These are phyloP conservation scores for Acrocera orbiculus DNA, from an alignment of 2,888 invertebrate genomes.

Conservation along the genomic window DNA sequence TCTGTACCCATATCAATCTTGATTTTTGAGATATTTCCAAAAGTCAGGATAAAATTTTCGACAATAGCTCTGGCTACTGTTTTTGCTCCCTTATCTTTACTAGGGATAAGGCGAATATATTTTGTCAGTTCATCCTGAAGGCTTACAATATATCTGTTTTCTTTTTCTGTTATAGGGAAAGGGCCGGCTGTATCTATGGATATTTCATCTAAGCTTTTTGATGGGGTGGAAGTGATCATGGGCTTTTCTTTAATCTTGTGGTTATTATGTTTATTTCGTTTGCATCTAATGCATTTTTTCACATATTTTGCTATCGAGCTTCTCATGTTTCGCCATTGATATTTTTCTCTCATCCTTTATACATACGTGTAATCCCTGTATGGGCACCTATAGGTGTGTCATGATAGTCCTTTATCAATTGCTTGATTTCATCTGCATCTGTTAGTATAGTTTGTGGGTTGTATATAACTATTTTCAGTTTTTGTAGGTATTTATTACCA, in stretches of 20 bases:
- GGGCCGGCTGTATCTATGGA: constrained; percentile 3
- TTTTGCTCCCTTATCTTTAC: neutral
- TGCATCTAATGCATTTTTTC: neutral
- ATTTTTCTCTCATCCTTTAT: neutral
- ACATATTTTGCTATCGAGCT: neutral
- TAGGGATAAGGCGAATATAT: neutral
- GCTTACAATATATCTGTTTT: constrained; percentile 1
- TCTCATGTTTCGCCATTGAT: neutral
- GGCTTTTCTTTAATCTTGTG: too few species aligned
- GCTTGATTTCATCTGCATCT: neutral
- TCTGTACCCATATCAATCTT: neutral
- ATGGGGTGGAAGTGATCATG: neutral
- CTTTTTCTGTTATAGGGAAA: neutral
- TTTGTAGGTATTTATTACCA: neutral
- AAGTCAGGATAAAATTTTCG: neutral
- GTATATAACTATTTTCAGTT: neutral
- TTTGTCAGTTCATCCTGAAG: neutral
- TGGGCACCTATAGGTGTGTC: neutral
- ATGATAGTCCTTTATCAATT: neutral
- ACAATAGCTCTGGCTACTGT: neutral
- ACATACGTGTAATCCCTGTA: neutral
- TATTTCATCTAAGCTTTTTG: neutral
- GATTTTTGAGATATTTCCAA: neutral
- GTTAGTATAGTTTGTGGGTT: neutral
- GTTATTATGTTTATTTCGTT: neutral